Base-by-base conservation (phyloP, 2,113 vertebrate species). In the Tringa solitaria region DNA sequence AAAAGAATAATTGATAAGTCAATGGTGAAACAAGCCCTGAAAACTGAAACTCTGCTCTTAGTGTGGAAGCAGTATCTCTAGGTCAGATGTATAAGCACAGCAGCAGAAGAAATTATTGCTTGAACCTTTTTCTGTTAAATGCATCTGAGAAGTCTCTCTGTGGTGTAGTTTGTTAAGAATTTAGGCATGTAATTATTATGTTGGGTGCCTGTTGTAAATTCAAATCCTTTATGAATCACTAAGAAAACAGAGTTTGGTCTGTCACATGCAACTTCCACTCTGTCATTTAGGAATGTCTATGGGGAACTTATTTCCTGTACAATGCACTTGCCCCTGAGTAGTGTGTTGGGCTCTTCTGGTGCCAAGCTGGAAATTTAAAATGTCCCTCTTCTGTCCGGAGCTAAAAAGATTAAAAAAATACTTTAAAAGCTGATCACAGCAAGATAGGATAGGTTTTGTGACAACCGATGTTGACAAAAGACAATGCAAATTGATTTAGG, bases 181-280 rank as follows among this genome's bases (percentile, higher is more conserved):
- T 87, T 92, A 87, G n/a, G 53, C 33, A 46, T 74, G 74, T 80
- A 94, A 93, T 92, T 96, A 79, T 81, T 80, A 24, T 39, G 15
- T 75, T 90, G 46, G 19, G 77, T 96, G 79, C 90, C 87, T 96
- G 33, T 76, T 90, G 51, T 53, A 68, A 68, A 89, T 74, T 59
- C 57, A 94, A 92, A 92, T 93, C 68, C 78, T 54, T 56, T 30
- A 57, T 93, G 93, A 94, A 86, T 95, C 93, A 84, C 54, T 76
- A 73, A 61, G 60, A 93, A 95, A 89, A 89, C 65, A 91, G 43
- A 87, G 53, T 82, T 89, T 76, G 50, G 69, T 91, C 75, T 96
- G 82, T 93, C 84, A 70, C 16, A 30, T 76, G 37, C 84, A 76
- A 50, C 22, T 87, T 91, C 53, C 17, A 75, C 53, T 91, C 63